A percentile compares a stretch with the other conserved stretches of the same genome.
These are phyloP conservation scores for Phoenicopterus ruber DNA, from an alignment of 2,113 vertebrate genomes.

Conservation along the genomic window DNA sequence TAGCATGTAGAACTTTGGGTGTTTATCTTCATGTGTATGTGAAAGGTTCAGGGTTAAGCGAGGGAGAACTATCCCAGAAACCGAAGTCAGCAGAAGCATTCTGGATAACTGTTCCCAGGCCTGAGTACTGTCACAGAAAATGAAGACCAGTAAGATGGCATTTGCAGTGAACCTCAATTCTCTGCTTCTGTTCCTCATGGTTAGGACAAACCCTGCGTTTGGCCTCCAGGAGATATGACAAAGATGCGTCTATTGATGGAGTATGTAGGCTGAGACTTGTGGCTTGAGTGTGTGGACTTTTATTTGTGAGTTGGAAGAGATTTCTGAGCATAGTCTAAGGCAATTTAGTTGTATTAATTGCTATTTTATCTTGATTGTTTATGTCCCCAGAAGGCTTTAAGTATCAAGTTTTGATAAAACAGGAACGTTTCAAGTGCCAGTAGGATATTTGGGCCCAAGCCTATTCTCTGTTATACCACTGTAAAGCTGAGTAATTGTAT, in stretches of 20 bases:
- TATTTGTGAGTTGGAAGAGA: background rate
- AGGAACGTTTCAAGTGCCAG: background rate
- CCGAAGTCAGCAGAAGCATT: conserved; percentile 15
- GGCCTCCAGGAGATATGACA: background rate
- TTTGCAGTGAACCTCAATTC: background rate
- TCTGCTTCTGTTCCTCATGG: background rate
- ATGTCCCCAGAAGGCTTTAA: background rate
- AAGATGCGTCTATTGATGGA: background rate
- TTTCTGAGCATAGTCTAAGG: background rate
- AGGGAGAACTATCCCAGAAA: conserved; percentile 19
- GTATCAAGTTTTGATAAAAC: conserved; percentile 3
- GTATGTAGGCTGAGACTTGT: background rate
- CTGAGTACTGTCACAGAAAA: background rate
- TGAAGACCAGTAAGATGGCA: background rate
- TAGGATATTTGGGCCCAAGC: background rate
- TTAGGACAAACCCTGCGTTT: background rate
- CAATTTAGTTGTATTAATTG: conserved; percentile 3
- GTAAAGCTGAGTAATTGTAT: background rate
- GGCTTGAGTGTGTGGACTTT: background rate
- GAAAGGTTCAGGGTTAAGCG: conserved; percentile 55
- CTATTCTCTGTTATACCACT: background rate
- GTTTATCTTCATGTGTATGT: conserved; percentile 50
- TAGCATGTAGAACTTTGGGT: conserved; percentile 51
- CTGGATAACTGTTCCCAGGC: background rate
- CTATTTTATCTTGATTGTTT: background rate